A percentile compares a stretch with the other conserved stretches of the same genome.
phyloP scores from a whole-genome alignment of 2,113 vertebrate species.

The Cyanocitta stelleri region DNA sequence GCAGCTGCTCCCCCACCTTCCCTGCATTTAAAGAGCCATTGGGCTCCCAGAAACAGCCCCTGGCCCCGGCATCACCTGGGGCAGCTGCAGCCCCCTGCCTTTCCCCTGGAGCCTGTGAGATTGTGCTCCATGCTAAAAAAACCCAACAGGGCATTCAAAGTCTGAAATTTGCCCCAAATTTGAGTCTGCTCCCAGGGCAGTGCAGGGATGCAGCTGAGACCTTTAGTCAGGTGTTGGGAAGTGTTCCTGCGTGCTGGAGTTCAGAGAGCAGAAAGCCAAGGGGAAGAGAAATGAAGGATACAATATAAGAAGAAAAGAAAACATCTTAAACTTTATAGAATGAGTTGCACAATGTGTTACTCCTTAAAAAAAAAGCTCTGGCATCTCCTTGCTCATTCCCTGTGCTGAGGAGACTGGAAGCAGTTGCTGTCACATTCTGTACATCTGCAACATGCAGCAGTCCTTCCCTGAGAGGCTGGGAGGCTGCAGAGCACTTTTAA shows the following conservation, averaged over 20 bases:
- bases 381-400: background rate
- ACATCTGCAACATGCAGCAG: background rate
- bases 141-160: rapidly evolving
- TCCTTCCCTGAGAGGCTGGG: background rate
- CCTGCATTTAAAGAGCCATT: background rate
- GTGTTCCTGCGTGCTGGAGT: background rate
- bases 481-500: background rate
- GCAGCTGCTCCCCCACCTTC: background rate
- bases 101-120: rapidly evolving
- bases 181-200: background rate
- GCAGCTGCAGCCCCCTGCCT: background rate
- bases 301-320: background rate
- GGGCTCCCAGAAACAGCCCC: background rate
- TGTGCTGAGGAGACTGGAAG: background rate
- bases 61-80: rapidly evolving
- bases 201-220: background rate
- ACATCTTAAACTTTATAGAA: background rate
- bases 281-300: background rate
- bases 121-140: background rate
- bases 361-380: background rate
- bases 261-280: background rate
- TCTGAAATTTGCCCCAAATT: background rate
- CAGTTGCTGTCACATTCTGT: background rate
- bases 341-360: background rate
- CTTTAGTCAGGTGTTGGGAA: background rate